Evolutionary conservation across 2,888 invertebrate species (phyloP).

Genomic region (Zelleria hepariella): DNA sequence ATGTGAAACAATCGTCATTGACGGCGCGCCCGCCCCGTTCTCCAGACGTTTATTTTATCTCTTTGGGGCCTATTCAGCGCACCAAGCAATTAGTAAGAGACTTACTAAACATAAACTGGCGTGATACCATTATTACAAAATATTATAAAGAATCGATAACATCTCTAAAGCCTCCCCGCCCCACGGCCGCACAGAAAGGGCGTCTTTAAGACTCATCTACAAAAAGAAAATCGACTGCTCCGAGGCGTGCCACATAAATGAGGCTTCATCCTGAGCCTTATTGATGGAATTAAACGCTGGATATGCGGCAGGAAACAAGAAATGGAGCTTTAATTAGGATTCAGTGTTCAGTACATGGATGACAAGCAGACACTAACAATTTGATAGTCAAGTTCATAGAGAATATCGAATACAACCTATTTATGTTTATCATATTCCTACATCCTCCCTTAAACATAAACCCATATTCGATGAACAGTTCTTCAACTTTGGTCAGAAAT

Average conservation of each 20-base stretch:
- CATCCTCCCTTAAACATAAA: no score
- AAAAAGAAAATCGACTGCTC: constrained; percentile 38
- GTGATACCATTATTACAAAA: constrained; percentile 42
- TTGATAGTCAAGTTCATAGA: no score
- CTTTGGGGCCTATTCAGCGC: constrained; percentile 41
- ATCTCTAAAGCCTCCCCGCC: constrained; percentile 38
- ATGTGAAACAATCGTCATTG: constrained; percentile 42
- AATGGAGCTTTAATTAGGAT: no score
- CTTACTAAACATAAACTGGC: constrained; percentile 36
- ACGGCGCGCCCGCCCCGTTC: constrained; percentile 22
- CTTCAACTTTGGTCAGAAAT: no score
- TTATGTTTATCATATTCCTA: no score
- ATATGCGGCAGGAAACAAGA: no score
- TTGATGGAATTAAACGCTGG: no score
- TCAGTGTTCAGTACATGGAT: no score
- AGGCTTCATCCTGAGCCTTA: constrained; percentile 9
- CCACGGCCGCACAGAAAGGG: constrained; percentile 33
- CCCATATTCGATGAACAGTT: no score
- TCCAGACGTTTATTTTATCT: constrained; percentile 31
- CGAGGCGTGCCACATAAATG: constrained; percentile 19
- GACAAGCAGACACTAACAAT: no score
- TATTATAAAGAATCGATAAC: constrained; percentile 43
- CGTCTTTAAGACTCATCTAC: constrained; percentile 34
- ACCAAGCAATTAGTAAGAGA: constrained; percentile 42
- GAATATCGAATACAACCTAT: no score